Base-by-base conservation (phyloP, 2,113 vertebrate species). In the Puntigrus tetrazona region DNA sequence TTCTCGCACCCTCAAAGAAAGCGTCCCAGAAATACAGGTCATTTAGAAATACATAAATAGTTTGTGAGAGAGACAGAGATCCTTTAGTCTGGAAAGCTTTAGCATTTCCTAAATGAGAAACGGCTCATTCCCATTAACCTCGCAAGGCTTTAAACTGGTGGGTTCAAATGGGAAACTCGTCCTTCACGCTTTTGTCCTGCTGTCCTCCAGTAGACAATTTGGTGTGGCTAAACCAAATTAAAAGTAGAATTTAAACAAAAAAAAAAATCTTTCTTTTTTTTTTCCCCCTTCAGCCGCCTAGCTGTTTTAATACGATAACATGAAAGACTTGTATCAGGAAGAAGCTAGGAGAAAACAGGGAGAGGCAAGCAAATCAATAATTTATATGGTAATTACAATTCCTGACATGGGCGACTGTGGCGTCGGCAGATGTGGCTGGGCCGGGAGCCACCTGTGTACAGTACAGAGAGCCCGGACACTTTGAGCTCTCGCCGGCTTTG, bases 321-420 rank as follows among this genome's bases (percentile, higher is more conserved):
- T 57, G 67, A 84, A 79, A 84, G 81, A 57, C 36, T 18, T 81
- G 45, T 38, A 50, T 81, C 78, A 34, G 61, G 5, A 38, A 78
- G 38, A 74, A 18, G 43, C 76, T 55, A 3, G 52, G 55, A 59
- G 50, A 74, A 63, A 73, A 85, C 25, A 72, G 38, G 20, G 22
- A 67, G 50, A 61, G 67, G 55, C 84, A 86, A 79, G 69, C 41
- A 63, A 63, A 59, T 79, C 76, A 73, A 80, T 84, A 79, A 73
- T 86, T 84, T 80, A 84, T 50, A 86, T 65, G 31, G 50, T 84
- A 47, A 86, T 86, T 86, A 86, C 43, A 78, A 84, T 86, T 70
- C 81, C 22, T 50, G 82, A 78, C 75, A 78, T 47, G 22, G 45
- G 43, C 65, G 76, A 22, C 75, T 16, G 73, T 50, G 65, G 55